Evolutionary conservation across 1,140 invertebrate species (phyloP), one percentile per base, ranked within the genome.

Genomic region (Centruroides sculpturatus): DNA sequence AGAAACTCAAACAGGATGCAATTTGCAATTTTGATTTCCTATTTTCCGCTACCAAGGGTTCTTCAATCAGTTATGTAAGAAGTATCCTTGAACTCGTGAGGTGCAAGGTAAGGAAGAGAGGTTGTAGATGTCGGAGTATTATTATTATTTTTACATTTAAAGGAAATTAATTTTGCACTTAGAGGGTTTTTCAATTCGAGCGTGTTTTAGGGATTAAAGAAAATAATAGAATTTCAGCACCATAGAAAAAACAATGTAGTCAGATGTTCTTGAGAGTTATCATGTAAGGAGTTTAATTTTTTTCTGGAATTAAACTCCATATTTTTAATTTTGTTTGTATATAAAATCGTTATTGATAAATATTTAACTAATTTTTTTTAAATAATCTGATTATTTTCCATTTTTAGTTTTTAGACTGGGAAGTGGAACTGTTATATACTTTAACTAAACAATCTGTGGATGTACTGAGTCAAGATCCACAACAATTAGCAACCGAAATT

Each of bases 21-120:
- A 83, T 91, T 35, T 90, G 87, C 71, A 89, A 89, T 69, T 91
- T 91, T 69, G 87, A 91, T 73, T 91, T 90, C 71, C 77, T 91
- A 35, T 74, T 89, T n/a, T 86, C 87, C 41, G 83, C 85, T 56
- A 85, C 87, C 0, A 85, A 89, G 78, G 87, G 86, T 49, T 83
- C 87, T 9, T 89, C 86, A 0, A 83, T 91, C 47, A 86, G 86
- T 67, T 88, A 88, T 67, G 71, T 91, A 5, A 77, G 87, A 50
- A 88, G 86, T 61, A 83, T 89, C 35, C 74, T 91, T 55, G 86
- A 89, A 68, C 83, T 88, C 67, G 83, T 88, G 0, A 79, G 86
- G 36, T 68, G 68, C 13, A 67, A 68, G 50, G 61, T 69, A 60
- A 61, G 60, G 48, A 59, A 41, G 8, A 41, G 8, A 41, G 3